phyloP scores from a whole-genome alignment of 2,888 invertebrate genomes.

The Sesamia inferens region DNA sequence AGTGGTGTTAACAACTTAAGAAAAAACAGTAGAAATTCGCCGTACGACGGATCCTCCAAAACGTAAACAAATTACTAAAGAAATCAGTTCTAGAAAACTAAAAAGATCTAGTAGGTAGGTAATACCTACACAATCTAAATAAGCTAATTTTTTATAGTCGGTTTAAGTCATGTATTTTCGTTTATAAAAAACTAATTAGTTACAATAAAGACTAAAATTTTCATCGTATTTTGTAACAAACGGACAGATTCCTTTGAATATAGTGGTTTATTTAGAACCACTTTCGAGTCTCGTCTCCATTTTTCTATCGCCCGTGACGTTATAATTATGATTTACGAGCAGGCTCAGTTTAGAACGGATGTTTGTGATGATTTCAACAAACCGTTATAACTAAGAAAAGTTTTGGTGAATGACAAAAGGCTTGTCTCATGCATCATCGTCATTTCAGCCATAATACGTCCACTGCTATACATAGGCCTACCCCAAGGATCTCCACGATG shows the following conservation, averaged over 20 bases:
- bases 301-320: conserved; percentile 60
- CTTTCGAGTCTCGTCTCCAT: conserved; percentile 53
- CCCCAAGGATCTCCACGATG: no score
- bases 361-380: conserved; percentile 25
- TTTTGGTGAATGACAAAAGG: neutral
- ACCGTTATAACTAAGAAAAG: neutral
- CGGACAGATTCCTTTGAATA: conserved; percentile 27
- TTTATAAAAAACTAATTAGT: neutral
- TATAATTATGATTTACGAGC: conserved; percentile 64
- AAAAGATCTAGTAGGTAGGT: no score
- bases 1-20: no score
- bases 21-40: no score
- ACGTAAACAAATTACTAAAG: neutral
- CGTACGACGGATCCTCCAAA: no score
- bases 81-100: neutral
- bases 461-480: no score
- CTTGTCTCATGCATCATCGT: no score
- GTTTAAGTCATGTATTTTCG: neutral
- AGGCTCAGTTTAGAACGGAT: conserved; percentile 52
- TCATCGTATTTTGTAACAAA: conserved; percentile 5
- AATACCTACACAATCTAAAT: neutral
- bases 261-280: conserved; percentile 52
- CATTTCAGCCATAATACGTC: no score
- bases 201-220: neutral
- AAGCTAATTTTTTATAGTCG: neutral